phyloP scores from a whole-genome alignment of 2,888 invertebrate genomes.

The Lepidochitona cinerea region DNA sequence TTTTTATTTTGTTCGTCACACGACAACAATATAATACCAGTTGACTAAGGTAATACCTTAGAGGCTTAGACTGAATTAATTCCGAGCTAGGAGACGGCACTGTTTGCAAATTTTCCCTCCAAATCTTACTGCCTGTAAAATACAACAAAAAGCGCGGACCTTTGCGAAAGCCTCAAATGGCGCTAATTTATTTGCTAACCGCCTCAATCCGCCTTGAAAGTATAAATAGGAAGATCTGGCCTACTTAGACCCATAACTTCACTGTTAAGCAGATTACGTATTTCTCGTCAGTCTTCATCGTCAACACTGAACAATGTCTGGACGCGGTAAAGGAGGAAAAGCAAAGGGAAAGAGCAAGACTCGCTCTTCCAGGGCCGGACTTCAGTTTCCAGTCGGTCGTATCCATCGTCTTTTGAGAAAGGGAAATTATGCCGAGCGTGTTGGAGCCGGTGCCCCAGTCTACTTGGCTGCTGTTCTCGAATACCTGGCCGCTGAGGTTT shows the following conservation, averaged over 20 bases:
- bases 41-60: no score
- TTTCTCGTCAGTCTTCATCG: no score
- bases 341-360: constrained; percentile 69
- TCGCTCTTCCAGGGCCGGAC: constrained; percentile 68
- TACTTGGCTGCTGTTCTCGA: constrained; percentile 72
- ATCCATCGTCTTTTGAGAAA: constrained; percentile 70
- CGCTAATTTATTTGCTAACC: background rate
- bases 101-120: no score
- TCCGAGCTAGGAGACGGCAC: no score
- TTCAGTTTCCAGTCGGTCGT: constrained; percentile 71
- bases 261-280: no score
- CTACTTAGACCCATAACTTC: no score
- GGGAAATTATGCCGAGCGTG: constrained; percentile 71
- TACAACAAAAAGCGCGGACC: background rate
- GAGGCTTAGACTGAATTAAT: no score
- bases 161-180: background rate
- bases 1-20: background rate
- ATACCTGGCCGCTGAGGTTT: constrained; percentile 77
- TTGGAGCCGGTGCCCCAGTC: constrained; percentile 71
- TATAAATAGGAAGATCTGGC: background rate
- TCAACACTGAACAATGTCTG: constrained; percentile 70
- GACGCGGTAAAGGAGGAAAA: constrained; percentile 72
- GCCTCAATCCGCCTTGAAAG: background rate
- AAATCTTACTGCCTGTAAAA: no score
- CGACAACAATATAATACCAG: background rate